Evolutionary conservation across 2,888 invertebrate genomes (phyloP), one percentile per base, ranked within the genome.

Genomic region (Pollenia amentaria): DNA sequence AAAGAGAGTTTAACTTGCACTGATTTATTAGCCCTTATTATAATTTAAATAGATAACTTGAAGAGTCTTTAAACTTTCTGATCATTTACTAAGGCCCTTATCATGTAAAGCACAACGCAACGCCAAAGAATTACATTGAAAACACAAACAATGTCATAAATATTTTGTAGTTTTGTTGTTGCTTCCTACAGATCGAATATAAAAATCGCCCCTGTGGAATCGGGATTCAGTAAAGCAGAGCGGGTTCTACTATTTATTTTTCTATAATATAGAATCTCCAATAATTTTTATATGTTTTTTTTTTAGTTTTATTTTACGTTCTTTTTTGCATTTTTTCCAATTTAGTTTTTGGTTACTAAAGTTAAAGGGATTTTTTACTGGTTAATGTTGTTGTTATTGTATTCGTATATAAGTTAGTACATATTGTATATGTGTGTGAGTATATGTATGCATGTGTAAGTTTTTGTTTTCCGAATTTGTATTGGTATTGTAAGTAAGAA

Each of bases 311-410:
- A 69, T 84, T 72, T 84, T 10, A 53, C 48, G 53, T 64, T 75
- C 64, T 79, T 70, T 83, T 86, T 87, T 84, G 80, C 80, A 76
- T 67, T 81, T 81, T 84, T 83, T 81, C 84, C 82, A 77, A 84
- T 84, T 87, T 87, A 87, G 84, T 87, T 87, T 77, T 87, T 77
- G 65, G 80, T 80, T 84, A 79, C 57, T 72, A 83, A 86, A 82
- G 82, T 86, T 86, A 79, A 83, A 83, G 78, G 78, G 86, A 75
- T 64, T 86, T 75, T 70, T 69, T 62, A 46, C 48, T 73, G 10
- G 40, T 44, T 48, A 48, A 51, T 55, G 21, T 77, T 51, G 57
- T 83, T 79, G 57, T 78, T 78, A 42, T 67, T 75, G 81, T 73
- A 53, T 70, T 70, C 46, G 69, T 80, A 38, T 73, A 51, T n/a